phyloP scores from a whole-genome alignment of 2,888 invertebrate species.

The Theretra japonica region DNA sequence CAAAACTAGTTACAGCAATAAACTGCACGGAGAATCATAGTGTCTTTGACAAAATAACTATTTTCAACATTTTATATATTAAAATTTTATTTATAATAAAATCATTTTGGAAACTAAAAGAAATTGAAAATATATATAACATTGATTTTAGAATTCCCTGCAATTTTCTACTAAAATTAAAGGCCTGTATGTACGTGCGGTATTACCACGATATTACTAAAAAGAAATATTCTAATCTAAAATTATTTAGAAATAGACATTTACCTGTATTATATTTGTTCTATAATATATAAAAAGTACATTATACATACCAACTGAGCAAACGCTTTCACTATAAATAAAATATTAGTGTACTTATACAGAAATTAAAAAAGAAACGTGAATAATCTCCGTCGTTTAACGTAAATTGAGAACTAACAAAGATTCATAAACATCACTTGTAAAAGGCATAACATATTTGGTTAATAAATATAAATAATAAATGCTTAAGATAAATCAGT shows the following conservation, averaged over 20 bases:
- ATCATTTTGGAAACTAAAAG: neutral
- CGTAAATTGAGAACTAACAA: constrained; percentile 9
- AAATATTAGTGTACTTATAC: constrained; percentile 6
- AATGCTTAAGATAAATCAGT: neutral
- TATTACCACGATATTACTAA: neutral
- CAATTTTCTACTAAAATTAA: neutral
- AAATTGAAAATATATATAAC: neutral
- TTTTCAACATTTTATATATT: neutral
- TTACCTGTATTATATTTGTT: constrained; percentile 16
- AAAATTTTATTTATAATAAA: neutral
- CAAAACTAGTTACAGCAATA: constrained; percentile 41
- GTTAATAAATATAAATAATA: constrained; percentile 6
- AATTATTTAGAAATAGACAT: constrained; percentile 9
- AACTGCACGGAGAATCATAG: constrained; percentile 18
- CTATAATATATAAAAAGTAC: constrained; percentile 7
- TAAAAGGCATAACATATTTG: constrained; percentile 1
- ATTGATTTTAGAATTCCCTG: neutral
- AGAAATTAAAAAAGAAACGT: constrained; percentile 7
- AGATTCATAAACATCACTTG: neutral
- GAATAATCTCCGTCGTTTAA: constrained; percentile 16
- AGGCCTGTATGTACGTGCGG: constrained; percentile 1
- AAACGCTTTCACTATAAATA: constrained; percentile 1
- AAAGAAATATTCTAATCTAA: neutral
- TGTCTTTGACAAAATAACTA: constrained; percentile 1
- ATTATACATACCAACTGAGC: constrained; percentile 10